Evolutionary conservation across 2,797 vertebrate genomes (phyloP).

Genomic region (Enteromius afrohamiltoni): DNA sequence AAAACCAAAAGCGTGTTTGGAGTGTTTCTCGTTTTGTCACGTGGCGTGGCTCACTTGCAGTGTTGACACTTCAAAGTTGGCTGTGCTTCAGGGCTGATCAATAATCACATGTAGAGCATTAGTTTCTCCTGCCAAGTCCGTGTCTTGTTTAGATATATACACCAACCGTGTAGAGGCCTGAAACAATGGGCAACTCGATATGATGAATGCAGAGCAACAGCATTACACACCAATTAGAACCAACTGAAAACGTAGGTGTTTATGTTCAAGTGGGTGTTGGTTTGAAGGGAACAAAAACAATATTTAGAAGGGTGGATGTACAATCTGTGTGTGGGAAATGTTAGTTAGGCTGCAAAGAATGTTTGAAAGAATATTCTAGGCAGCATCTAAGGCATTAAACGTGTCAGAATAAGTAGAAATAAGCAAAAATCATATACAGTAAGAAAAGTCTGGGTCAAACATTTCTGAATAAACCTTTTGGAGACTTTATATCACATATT

Average conservation of each 20-base stretch:
- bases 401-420: background rate
- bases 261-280: slow-evolving; percentile 19
- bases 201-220: slow-evolving; percentile 22
- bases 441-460: background rate
- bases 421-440: background rate
- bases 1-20: slow-evolving; percentile 6
- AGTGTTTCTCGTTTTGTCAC: slow-evolving; percentile 3
- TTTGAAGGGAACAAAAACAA: background rate
- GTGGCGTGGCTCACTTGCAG: background rate
- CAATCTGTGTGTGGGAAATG: background rate
- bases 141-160: slow-evolving; percentile 50
- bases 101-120: slow-evolving; percentile 57
- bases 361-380: background rate
- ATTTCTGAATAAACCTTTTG: background rate
- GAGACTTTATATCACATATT: background rate
- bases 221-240: slow-evolving; percentile 29
- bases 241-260: background rate
- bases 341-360: background rate
- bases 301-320: background rate
- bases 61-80: slow-evolving; percentile 45
- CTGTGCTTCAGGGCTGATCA: slow-evolving; percentile 53
- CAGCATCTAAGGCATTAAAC: background rate
- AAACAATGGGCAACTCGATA: slow-evolving; percentile 36
- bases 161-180: slow-evolving; percentile 13
- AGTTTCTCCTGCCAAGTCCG: slow-evolving; percentile 45